Evolutionary conservation across 2,113 vertebrate genomes (phyloP), one percentile per base, ranked within the genome.

Genomic region (Plectropomus leopardus): DNA sequence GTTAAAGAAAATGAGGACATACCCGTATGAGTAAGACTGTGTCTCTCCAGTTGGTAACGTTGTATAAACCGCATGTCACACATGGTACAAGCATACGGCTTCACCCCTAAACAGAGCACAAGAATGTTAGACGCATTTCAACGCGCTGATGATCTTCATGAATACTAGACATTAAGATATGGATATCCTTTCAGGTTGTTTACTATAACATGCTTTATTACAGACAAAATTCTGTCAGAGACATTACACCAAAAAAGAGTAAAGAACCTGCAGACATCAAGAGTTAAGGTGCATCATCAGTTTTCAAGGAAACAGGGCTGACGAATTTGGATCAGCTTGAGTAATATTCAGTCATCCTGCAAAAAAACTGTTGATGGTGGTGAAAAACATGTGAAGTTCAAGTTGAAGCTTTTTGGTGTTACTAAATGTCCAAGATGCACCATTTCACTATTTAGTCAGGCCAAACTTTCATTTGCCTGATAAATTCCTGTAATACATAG

Each of bases 41-140:
- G 93, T 86, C 93, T 89, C 88, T 94, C 93, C 87, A 94, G 93
- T 68, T 94, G 93, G 86, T 94, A 94, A 76, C 93, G 93, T 77
- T 94, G 93, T 80, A 94, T 94, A 82, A 94, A 94, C 70, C 93
- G 84, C 93, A 93, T 94, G 88, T 94, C 93, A 92, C 93, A 94
- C 93, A 94, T 94, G 78, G 93, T 94, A 63, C 93, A 94, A 90
- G 93, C 93, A 82, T 94, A 94, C 15, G 93, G 93, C 76, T 94
- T 94, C 88, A 94, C 93, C 23, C 93, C 93, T 94, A 90, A 78
- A 92, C 80, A 88, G 78, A 93, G 87, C 83, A 92, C 70, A 90
- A 82, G 26, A 84, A 74, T 4, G 69, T 91, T 71, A 92, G 86
- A 83, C 44, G 67, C 7, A 65, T 76, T 89, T 85, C 65, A 82